Evolutionary conservation across 1,140 invertebrate species (phyloP), one percentile per base, ranked within the genome.

Genomic region (Macrocentrus cingulum): DNA sequence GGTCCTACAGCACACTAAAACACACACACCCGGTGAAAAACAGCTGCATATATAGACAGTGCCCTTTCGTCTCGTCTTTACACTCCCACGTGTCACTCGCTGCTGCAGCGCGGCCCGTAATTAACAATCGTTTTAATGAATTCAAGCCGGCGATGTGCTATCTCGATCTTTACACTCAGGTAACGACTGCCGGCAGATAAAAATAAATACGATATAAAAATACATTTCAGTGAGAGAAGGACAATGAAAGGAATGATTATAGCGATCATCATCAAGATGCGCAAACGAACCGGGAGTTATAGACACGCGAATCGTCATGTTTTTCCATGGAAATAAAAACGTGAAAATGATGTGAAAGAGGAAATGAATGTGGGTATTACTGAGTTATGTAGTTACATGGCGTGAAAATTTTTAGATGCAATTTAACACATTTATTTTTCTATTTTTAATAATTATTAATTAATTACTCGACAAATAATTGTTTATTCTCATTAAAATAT

Each of bases 91-190:
- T 70, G 67, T 71, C 71, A 71, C 63, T 70, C 62, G 36, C 29
- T 32, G 4, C 15, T 32, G 4, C 11, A 11, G 3, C 32, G 16
- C 29, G 46, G 60, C 19, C 59, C 44, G 64, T 65, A 68, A 73
- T 73, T 70, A 71, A 69, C 59, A 67, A 69, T 68, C 61, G 45
- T 60, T 67, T 66, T 65, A 68, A 69, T 63, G 64, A 72, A 69
- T 67, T 60, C 57, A 46, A 57, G 5, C 20, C 5, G 23, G n/a
- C 9, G 37, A n/a, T n/a, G 9, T 18, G 23, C 49, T 71, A 72
- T 72, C 68, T 71, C 51, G 46, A 71, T 70, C 68, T 70, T 59
- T 45, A 59, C 61, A 52, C 41, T 61, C 55, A 34, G 56, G 20
- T 50, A 41, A 45, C 48, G 37, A 58, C 36, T 50, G 50, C 37